Evolutionary conservation across 2,113 vertebrate species (phyloP), one percentile per base, ranked within the genome.

Genomic region (Pseudonaja textilis): DNA sequence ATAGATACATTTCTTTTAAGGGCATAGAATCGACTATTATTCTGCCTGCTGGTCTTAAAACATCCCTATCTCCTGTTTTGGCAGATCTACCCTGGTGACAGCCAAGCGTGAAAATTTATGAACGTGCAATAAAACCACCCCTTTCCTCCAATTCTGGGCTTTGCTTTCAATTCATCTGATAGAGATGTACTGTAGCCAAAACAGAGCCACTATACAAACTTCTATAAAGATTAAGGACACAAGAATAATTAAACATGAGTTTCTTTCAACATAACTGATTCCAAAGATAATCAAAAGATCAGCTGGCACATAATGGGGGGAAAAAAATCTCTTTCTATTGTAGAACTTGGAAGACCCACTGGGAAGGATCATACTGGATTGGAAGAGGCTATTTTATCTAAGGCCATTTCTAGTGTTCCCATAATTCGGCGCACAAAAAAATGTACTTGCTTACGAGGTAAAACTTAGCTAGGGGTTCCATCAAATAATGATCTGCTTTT

Each of bases 51-150:
- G 93, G 93, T 94, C 94, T 92, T 61, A 11, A 94, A 89, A 85
- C 39, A 16, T 18, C 93, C 93, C 93, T 93, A 92, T 96, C 97
- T 95, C 93, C 93, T 96, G 91, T 93, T 95, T 85, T 97, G 95
- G 96, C 52, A 87, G 94, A 42, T 86, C 95, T 95, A 94, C 95
- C 90, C 93, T 96, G 95, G 95, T 91, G 93, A 81, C 92, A 96
- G 90, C 92, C 74, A 93, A 97, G 87, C 61, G 42, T 34, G 93
- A 92, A 96, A 54, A 34, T 96, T 95, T 90, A 89, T 12, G 26
- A 1, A 1, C 54, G 55, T 91, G 86, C 64, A 92, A 92, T 94
- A 94, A 94, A 94, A 0, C 55, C 45, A 54, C 64, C 39, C 50
- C 52, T 47, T 42, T 42, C 9, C 47, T 34, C 5, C 8, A 34